Evolutionary conservation across 1,140 invertebrate species (phyloP), one percentile per base, ranked within the genome.

Genomic region (Nymphalis io): DNA sequence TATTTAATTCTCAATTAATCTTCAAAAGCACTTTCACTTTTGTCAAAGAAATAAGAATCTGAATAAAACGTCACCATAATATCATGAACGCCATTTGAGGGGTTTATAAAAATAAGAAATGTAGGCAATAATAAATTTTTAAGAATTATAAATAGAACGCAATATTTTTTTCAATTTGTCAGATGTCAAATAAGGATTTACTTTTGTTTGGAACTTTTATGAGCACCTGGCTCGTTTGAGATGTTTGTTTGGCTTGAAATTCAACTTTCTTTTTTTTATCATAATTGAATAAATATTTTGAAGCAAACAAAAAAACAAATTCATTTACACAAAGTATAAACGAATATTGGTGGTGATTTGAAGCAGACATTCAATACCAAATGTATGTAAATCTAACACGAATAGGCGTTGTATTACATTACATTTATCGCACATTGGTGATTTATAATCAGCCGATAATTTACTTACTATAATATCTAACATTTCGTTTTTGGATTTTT

Each of bases 111-210:
- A 8, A 27, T 18, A 53, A 8, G 20, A 62, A 38, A 51, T 51
- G 51, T 51, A 51, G 21, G 11, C 69, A 62, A 69, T 75, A 63
- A 64, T 70, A 72, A 58, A 62, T 72, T 61, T 60, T 60, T 70
- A 73, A 79, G 60, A 76, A 74, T 71, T 74, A 77, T 62, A 69
- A 71, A 69, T 72, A 65, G 5, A 33, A 33, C 1, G 69, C 72
- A 78, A 81, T 81, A 79, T 76, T 78, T 81, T 79, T 70, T 81
- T 81, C 75, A 75, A 83, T 81, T 81, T 81, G 81, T 83, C 73
- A 76, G 75, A 70, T 83, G 79, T 83, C 81, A 83, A 79, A 80
- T 78, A 73, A 73, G 71, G 73, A 76, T 76, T 74, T 75, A 61
- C 58, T 74, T 77, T 78, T 79, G 77, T 73, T 78, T 70, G 73